Base-by-base conservation (phyloP, 2,888 invertebrate genomes). In the Catotricha subobsoleta region DNA sequence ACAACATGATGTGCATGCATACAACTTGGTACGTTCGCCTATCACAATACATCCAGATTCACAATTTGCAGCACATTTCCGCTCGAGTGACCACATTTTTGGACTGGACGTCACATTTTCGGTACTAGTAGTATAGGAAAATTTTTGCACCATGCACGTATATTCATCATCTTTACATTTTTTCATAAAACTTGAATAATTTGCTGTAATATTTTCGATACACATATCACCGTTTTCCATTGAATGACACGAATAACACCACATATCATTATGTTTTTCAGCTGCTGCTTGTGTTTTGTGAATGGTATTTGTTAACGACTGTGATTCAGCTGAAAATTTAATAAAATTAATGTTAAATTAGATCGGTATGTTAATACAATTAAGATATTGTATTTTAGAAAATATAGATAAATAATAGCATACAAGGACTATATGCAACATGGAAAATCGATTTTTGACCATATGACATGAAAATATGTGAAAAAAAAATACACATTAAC, bases 31-130 rank as follows among this genome's bases (percentile, higher is more conserved):
- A 38, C 88, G 66, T 57, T 90, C 88, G 0, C 88, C 88, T 48
- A 90, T 86, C 39, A 87, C 73, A 52, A 88, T 86, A 62, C 87
- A 88, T 10, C 86, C 87, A 0, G 84, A 75, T 50, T 87, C 84
- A 60, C 88, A 90, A 52, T 75, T 77, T 51, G 76, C 76, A 0
- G 81, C 73, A 56, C 88, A 88, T 56, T 81, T 80, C 10, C 88
- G 68, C 57, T 86, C 82, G 43, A 87, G 55, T 0, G 83, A 76
- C 86, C 87, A 88, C 68, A 83, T 74, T 56, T 76, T 76, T 1
- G 78, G 77, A 9, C 71, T 74, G 1, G 82, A 80, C 0, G 76
- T 76, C 20, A 72, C 66, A 55, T 86, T 84, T 54, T 84, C 84
- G 1, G 76, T 84, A 42, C 80, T 81, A 3, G 80, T 80, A 6